Evolutionary conservation across 2,888 invertebrate species (phyloP).

Genomic region (Diarsia brunnea): DNA sequence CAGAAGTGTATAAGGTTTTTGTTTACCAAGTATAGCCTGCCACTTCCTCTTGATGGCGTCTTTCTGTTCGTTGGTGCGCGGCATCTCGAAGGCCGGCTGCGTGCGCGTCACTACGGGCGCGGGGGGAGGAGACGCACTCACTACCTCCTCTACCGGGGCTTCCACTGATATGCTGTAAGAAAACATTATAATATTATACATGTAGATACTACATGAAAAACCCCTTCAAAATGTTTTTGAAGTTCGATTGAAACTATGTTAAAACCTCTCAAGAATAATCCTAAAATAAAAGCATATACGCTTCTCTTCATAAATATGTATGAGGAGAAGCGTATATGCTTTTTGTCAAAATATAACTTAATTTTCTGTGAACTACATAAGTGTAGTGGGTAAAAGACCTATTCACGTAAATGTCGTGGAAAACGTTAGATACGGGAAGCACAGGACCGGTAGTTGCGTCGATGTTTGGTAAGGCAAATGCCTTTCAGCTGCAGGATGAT

Average conservation of each 20-base stretch:
- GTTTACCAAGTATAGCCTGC: constrained; percentile 91
- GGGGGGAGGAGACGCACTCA: constrained; percentile 70
- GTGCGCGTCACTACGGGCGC: constrained; percentile 72
- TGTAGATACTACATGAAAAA: not conserved
- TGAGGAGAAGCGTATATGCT: not conserved
- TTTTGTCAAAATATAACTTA: not conserved
- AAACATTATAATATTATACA: not conserved
- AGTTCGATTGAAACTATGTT: not conserved
- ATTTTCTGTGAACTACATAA: not conserved
- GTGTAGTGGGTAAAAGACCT: not conserved
- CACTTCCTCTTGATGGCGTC: constrained; percentile 95
- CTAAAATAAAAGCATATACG: too few species aligned
- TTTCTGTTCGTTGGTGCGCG: constrained; percentile 93
- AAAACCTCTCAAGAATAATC: not conserved
- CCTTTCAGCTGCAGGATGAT: not conserved
- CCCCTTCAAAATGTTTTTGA: not conserved
- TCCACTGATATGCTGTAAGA: constrained; percentile 67
- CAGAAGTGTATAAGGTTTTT: not conserved
- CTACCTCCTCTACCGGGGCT: constrained; percentile 70
- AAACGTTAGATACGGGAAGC: not conserved
- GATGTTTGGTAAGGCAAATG: not conserved
- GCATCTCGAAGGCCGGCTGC: constrained; percentile 87
- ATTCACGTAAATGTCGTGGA: not conserved
- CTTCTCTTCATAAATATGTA: too few species aligned
- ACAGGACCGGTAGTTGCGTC: not conserved